phyloP scores from a whole-genome alignment of 92 coral and sea anemone species.

The Porites divaricata region DNA sequence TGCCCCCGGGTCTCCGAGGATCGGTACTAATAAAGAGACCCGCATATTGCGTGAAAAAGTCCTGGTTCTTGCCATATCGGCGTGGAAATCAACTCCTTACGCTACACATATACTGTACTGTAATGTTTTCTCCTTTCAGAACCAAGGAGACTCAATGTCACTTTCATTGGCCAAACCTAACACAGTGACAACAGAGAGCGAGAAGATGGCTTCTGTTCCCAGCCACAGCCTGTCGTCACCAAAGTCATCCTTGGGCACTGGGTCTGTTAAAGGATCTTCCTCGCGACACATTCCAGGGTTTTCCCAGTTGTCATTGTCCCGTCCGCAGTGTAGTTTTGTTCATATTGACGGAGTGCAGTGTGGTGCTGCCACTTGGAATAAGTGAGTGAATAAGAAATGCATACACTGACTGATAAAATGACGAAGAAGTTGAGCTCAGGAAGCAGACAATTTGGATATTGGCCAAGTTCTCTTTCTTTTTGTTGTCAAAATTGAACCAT shows the following conservation, averaged over 20 bases:
- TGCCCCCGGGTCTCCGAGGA: too few species aligned
- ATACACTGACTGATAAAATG: too few species aligned
- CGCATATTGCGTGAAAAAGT: too few species aligned
- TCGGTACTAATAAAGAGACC: too few species aligned
- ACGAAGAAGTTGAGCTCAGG: too few species aligned
- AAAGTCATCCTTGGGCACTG: background rate
- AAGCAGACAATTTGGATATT: too few species aligned
- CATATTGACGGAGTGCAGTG: conserved; percentile 83
- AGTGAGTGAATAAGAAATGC: conserved; percentile 29
- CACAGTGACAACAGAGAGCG: background rate
- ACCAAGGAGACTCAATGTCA: background rate
- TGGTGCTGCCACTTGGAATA: conserved; percentile 69
- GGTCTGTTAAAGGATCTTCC: conserved; percentile 5
- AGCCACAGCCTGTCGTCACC: background rate
- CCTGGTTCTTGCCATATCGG: too few species aligned
- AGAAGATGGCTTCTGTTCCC: background rate
- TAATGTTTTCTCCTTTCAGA: background rate
- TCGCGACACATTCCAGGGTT: conserved; percentile 24
- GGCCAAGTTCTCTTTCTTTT: too few species aligned
- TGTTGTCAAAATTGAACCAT: too few species aligned
- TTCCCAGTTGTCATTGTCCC: conserved; percentile 47
- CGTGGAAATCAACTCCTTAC: background rate
- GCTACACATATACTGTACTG: too few species aligned
- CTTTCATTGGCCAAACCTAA: background rate
- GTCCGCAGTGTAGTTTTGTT: conserved; percentile 74